These are phyloP conservation scores for Andricus quercusramuli DNA, from an alignment of 2,888 invertebrate genomes.

Conservation along the genomic window DNA sequence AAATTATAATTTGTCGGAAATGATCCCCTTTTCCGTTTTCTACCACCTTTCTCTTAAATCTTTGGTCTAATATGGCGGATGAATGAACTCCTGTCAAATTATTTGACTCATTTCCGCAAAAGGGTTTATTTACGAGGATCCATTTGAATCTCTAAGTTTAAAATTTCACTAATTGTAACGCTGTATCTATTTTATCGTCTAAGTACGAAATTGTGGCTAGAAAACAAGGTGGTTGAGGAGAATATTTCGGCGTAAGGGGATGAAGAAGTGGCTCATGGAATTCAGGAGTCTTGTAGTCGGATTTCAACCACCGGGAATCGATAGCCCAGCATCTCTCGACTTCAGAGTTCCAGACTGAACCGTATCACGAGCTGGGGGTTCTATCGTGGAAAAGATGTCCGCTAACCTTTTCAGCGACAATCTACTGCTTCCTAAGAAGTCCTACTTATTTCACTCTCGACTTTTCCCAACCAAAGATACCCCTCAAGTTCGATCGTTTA, in stretches of 20 bases:
- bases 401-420: conserved; percentile 17
- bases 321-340: conserved; percentile 34
- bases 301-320: conserved; percentile 26
- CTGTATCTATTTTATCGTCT: background rate
- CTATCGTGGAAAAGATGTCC: conserved; percentile 19
- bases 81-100: background rate
- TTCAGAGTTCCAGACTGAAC: background rate
- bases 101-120: background rate
- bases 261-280: background rate
- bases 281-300: conserved; percentile 29
- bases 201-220: no score
- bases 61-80: background rate
- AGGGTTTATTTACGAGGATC: no score
- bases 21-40: conserved; percentile 47
- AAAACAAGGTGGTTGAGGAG: background rate
- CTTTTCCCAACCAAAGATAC: background rate
- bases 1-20: conserved; percentile 72
- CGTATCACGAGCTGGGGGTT: conserved; percentile 18
- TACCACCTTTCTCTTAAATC: background rate
- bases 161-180: background rate
- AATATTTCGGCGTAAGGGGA: background rate
- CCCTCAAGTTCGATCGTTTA: conserved; percentile 19
- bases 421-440: conserved; percentile 13
- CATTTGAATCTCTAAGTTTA: no score
- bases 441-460: background rate